These are phyloP conservation scores for Drosophila subquinaria DNA, from an alignment of 2,888 invertebrate species.

Conservation along the genomic window DNA sequence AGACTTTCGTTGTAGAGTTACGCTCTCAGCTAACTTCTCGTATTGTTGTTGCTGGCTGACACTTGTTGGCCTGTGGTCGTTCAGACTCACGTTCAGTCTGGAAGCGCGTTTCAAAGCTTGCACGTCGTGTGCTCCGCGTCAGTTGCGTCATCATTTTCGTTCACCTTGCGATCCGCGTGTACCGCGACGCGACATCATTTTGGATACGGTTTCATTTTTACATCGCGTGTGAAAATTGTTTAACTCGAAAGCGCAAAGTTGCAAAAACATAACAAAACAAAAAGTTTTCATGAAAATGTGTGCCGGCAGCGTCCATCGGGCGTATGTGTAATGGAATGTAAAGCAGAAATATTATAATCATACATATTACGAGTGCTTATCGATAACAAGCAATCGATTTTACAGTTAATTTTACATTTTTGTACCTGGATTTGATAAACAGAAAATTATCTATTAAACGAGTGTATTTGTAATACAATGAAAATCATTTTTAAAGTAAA, in stretches of 20 bases:
- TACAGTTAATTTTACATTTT: conserved; percentile 12
- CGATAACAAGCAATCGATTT: conserved; percentile 19
- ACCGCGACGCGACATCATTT: conserved; percentile 40
- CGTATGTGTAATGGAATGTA: conserved; percentile 34
- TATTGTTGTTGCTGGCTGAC: conserved; percentile 37
- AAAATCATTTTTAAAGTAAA: neutral
- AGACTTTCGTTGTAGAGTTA: conserved; percentile 63
- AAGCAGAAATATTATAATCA: conserved; percentile 25
- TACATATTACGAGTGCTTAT: conserved; percentile 17
- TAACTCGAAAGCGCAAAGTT: conserved; percentile 38
- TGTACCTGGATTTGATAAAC: conserved; percentile 5
- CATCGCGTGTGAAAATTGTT: conserved; percentile 36
- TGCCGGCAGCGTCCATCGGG: conserved; percentile 13
- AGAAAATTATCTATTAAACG: conserved; percentile 3
- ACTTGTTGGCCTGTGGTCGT: conserved; percentile 69
- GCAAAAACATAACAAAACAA: conserved; percentile 37
- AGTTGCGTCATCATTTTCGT: conserved; percentile 21
- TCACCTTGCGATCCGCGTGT: conserved; percentile 50
- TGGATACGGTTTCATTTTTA: conserved; percentile 53
- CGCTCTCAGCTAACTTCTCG: conserved; percentile 46
- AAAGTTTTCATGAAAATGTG: conserved; percentile 37
- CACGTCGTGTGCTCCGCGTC: conserved; percentile 44
- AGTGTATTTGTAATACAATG: neutral
- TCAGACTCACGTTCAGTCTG: conserved; percentile 66
- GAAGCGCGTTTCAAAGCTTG: conserved; percentile 78